Conservation (phyloP, 2,113 vertebrate species). For the Acrocephalus kingi region DNA sequence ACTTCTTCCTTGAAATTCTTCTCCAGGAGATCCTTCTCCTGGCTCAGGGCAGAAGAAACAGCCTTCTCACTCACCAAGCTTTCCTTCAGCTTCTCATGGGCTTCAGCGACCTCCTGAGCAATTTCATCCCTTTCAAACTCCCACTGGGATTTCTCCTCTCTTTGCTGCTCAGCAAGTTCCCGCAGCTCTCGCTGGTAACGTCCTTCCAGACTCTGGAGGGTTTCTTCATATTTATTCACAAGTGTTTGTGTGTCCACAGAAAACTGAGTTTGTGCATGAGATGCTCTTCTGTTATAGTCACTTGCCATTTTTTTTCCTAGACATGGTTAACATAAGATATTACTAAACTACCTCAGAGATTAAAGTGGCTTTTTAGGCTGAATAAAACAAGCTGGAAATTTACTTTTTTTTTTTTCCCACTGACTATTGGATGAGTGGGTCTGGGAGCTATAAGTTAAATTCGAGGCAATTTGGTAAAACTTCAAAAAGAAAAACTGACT, state of each 20-base stretch:
- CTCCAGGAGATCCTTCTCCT: slow-evolving; percentile 75
- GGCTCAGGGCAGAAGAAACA: slow-evolving; percentile 45
- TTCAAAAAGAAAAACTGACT: neutral
- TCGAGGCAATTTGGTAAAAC: neutral
- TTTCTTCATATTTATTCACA: slow-evolving; percentile 73
- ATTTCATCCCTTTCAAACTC: slow-evolving; percentile 79
- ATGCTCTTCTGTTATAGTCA: slow-evolving; percentile 84
- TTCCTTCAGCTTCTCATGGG: slow-evolving; percentile 65
- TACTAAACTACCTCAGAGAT: slow-evolving; percentile 62
- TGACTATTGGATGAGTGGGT: neutral
- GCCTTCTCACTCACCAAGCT: slow-evolving; percentile 69
- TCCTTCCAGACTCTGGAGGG: slow-evolving; percentile 74
- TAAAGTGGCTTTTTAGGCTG: slow-evolving; percentile 1
- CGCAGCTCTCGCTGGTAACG: slow-evolving; percentile 74
- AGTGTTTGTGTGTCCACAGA: slow-evolving; percentile 77
- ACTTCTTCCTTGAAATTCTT: slow-evolving; percentile 71
- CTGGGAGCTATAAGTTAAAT: neutral
- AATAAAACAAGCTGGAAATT: neutral
- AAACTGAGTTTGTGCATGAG: slow-evolving; percentile 80
- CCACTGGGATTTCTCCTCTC: slow-evolving; percentile 79
- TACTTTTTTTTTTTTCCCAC: neutral
- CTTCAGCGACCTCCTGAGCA: slow-evolving; percentile 68
- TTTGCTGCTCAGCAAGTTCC: slow-evolving; percentile 69
- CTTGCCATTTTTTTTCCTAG: slow-evolving; percentile 87
- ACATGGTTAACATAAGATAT: slow-evolving; percentile 79